These are phyloP conservation scores for Leucoraja ocellata DNA, from an alignment of 2,797 vertebrate species.

Conservation along the genomic window DNA sequence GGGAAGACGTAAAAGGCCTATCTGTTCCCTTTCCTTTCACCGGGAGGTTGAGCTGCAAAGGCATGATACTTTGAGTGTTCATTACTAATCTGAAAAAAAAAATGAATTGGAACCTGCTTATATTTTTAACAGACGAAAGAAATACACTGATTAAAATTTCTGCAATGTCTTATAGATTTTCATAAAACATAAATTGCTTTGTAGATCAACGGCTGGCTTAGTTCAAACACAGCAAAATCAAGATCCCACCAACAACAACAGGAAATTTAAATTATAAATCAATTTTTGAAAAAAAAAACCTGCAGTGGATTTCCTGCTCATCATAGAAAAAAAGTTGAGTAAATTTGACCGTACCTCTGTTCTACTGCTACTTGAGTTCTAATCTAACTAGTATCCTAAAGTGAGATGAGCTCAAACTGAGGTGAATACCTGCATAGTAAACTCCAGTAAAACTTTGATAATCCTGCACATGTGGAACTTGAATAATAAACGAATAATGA, in stretches of 20 bases:
- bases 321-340: neutral
- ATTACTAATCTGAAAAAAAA: neutral
- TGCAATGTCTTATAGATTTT: neutral
- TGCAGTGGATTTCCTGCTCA: neutral
- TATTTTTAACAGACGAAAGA: neutral
- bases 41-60: neutral
- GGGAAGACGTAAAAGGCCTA: neutral
- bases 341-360: no score
- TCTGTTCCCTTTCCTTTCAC: neutral
- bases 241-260: neutral
- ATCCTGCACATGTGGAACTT: no score
- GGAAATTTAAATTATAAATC: neutral
- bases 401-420: neutral
- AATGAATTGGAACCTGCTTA: neutral
- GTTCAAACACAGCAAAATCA: neutral
- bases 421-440: neutral
- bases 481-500: no score
- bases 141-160: neutral
- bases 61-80: neutral
- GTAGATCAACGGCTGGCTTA: neutral
- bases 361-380: neutral
- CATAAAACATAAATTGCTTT: neutral
- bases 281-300: neutral
- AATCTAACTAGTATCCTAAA: neutral
- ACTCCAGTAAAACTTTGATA: no score